Base-by-base conservation (phyloP, 1,140 invertebrate genomes). In the Uloborus diversus region DNA sequence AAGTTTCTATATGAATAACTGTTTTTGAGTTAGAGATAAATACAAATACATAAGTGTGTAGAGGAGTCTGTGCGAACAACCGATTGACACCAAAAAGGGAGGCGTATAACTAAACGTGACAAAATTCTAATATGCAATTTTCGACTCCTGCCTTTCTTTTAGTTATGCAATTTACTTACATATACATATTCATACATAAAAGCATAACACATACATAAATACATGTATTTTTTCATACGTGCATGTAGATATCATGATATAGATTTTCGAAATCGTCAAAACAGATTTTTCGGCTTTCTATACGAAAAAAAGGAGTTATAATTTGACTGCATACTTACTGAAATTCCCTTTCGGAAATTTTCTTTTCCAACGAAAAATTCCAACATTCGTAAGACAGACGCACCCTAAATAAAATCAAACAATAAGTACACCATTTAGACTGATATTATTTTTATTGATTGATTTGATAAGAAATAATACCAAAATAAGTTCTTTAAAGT, bases 301-400 rank as follows among this genome's bases (percentile, higher is more conserved):
- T 5, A 47, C 9, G 42, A 47, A 47, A 47, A 47, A 11, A 47
- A 11, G n/a, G n/a, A n/a, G n/a, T n/a, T n/a, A n/a, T n/a, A n/a
- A n/a, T n/a, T n/a, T n/a, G n/a, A n/a, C n/a, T n/a, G n/a, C 5
- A 28, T 13, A 61, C 81, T 71, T 79, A 79, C 81, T 2, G 83
- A 75, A 1, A 97, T 90, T 0, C 91, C 94, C 30, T 85, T 86
- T 73, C 90, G 89, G 86, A 98, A 97, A 13, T 90, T 90, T 13
- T 92, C 89, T 27, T 91, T 87, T 1, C 92, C 92, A 32, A 97
- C 89, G 83, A 96, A 93, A 79, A 92, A 89, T 85, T 96, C 92
- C 83, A 98, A 88, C 96, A 98, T 98, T 61, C 96, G 89, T 49
- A 98, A 90, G 20, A 98, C 87, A 25, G 94, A 92, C 0, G 94